Evolutionary conservation across 2,113 vertebrate species (phyloP), one percentile per base, ranked within the genome.

Genomic region (Notothenia coriiceps): DNA sequence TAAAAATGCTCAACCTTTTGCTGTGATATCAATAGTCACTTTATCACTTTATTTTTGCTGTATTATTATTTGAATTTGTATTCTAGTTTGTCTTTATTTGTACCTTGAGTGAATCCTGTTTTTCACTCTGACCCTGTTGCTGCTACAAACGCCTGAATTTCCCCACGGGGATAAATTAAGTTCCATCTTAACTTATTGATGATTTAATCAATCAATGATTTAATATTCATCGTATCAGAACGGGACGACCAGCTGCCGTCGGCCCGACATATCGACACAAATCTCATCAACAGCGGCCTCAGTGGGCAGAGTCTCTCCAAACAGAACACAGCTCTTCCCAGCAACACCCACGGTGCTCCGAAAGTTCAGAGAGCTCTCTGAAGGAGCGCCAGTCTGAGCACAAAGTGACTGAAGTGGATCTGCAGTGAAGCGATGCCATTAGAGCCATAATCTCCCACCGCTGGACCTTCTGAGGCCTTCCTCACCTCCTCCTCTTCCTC

Each of bases 401-500:
- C 6, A 2, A 55, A 66, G 33, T 74, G 74, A 82, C 50, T 73
- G 55, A 86, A 3, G 29, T 29, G 29, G 29, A 4, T 29, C 29
- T 29, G 29, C 29, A 17, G 57, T 74, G 54, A 84, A 63, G 67
- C 64, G 15, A 59, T 43, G 60, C 75, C 86, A 85, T 87, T 64
- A 84, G 51, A 74, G 81, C 75, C 70, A 80, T 88, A 85, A 90
- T 90, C 68, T 86, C 71, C 70, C 77, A 79, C 51, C 25, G 70
- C 80, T 78, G 84, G 70, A 77, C 78, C 78, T 84, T 88, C 71
- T 80, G 70, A 66, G 76, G 63, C 72, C 72, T 81, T 84, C 79
- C 76, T 83, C 84, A 74, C n/a, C 69, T 70, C 72, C 66, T 84
- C 68, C 66, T 84, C 68, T 20, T 71, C 76, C 78, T 83, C 69